A percentile compares a stretch with the other conserved stretches of the same genome.
Evolutionary conservation across 2,797 vertebrate genomes (phyloP).

Genomic region (Paramormyrops hopkinsi): DNA sequence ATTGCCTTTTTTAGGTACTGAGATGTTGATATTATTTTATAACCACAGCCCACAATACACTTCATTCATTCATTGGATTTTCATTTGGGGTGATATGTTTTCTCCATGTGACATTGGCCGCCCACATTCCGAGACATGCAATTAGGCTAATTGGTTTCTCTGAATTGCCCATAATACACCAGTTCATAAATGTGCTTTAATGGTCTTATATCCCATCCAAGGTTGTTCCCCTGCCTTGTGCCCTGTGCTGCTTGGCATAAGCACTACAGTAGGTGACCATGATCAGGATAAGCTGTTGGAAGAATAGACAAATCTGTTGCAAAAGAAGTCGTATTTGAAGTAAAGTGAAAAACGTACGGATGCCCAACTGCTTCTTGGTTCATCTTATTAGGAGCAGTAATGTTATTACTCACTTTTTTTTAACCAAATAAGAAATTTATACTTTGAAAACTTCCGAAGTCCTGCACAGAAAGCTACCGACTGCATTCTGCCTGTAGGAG

Average conservation of each 20-base stretch:
- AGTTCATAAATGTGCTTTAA: neutral
- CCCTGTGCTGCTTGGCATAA: neutral
- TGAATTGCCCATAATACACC: neutral
- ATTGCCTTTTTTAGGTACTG: neutral
- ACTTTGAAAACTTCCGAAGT: neutral
- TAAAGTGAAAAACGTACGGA: neutral
- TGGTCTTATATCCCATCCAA: neutral
- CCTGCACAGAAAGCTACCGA: neutral
- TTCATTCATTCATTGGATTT: neutral
- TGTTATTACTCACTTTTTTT: neutral
- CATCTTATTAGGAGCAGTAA: neutral
- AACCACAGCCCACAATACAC: neutral
- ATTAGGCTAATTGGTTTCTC: neutral
- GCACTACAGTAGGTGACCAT: neutral
- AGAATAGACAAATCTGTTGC: neutral
- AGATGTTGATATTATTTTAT: neutral
- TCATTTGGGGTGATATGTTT: neutral
- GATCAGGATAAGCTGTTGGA: neutral
- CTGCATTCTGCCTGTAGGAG: neutral
- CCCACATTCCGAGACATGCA: neutral
- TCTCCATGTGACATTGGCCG: neutral
- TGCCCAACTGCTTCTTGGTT: neutral
- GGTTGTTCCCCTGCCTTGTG: neutral
- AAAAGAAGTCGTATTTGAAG: neutral
- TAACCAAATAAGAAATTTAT: neutral